Base-by-base conservation (phyloP, 30 jellyfish, hydroid and myxozoan genomes). In the Haliclystus octoradiatus region DNA sequence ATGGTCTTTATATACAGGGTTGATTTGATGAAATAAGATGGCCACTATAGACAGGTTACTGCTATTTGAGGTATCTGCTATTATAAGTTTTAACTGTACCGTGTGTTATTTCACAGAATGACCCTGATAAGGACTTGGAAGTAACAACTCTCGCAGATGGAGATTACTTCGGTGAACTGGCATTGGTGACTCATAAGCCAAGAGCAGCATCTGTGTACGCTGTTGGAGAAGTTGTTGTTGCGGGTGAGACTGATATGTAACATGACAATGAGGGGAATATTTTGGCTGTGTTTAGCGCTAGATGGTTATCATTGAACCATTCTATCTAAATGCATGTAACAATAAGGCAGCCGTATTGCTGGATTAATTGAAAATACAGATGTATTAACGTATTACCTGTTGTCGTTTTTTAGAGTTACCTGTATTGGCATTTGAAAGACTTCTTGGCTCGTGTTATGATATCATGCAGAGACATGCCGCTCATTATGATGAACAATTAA, bases 171-270 rank as follows among this genome's bases (percentile, higher is more conserved):
- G 98, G 98, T n/a, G 98, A 89, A 50, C 93, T 89, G 2, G 98
- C 98, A 14, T 53, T 89, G 80, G 95, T 89, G n/a, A 89, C 98
- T n/a, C 95, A 89, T 68, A 89, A 89, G 31, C 98, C 98, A 65
- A 80, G 98, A 0, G 98, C 98, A 22, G 98, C 98, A 14, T 89
- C 98, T n/a, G 79, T 89, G 46, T 89, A 89, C 63, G 92, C 98
- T 24, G 77, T 72, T 53, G 95, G 95, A 0, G 85, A 73, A 30
- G 64, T 82, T 35, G 65, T 82, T 22, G 92, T 81, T 5, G 98
- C 98, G 28, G 92, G 98, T 89, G 63, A 1, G 82, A n/a, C n/a
- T n/a, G n/a, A n/a, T n/a, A n/a, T n/a, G n/a, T n/a, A n/a, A n/a
- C n/a, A n/a, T 40, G 57, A 19, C 57, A 40, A 40, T 40, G 14